Base-by-base conservation (phyloP, 2,113 vertebrate genomes). In the Pleuronectes platessa region DNA sequence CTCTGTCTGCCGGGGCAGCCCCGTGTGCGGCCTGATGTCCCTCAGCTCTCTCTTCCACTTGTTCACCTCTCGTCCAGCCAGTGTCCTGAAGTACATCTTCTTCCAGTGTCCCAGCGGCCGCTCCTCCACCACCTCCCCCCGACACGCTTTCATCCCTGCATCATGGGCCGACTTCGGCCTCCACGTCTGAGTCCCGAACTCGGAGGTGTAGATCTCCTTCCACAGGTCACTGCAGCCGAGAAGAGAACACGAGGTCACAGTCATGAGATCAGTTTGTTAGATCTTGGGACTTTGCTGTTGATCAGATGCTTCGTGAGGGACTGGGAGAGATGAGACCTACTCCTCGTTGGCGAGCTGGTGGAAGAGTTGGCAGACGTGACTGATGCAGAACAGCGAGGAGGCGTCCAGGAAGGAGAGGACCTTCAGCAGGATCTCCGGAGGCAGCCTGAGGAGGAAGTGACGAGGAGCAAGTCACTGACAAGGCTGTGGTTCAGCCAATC, bases 391-490 rank as follows among this genome's bases (percentile, higher is more conserved):
- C 42, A 91, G 65, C 0, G 91, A 85, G 10, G 78, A 47, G 6
- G 60, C 62, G 3, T 91, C 88, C 56, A 92, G 84, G 53, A 81
- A 79, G 0, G 85, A 84, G 14, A 89, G 63, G 2, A 92, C 83
- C 76, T 78, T 84, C 0, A 78, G 1, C 61, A 90, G 76, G 18
- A 90, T 51, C 85, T 91, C 91, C 2, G 66, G 21, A 0, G 91
- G 91, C 3, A 92, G 77, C n/a, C 91, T 91, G 56, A 27, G 17
- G 56, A 7, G 64, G 35, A 10, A 37, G 35, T 2, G 2, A 9
- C 8, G 35, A 37, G 35, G 8, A 9, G 35, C 35, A 42, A 0
- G 18, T 8, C 4, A 4, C 4, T 47, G 10, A 31, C 31, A 2
- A 9, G 0, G 42, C 13, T 49, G 27, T 26, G 0, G 20, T 37